phyloP scores from a whole-genome alignment of 2,888 invertebrate genomes.

The Pristionchus japonicus region DNA sequence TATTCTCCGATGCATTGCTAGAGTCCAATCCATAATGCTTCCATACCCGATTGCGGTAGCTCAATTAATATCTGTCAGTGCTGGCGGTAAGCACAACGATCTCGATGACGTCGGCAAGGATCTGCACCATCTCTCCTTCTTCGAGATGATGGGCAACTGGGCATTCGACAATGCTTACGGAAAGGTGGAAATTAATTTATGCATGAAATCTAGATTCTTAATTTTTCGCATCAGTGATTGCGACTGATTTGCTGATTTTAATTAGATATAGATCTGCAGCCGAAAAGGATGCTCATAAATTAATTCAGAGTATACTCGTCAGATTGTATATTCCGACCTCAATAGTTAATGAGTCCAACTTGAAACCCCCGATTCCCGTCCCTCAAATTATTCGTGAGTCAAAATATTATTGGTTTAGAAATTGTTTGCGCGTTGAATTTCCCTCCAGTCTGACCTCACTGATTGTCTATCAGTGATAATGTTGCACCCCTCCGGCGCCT shows the following conservation, averaged over 20 bases:
- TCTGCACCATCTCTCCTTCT: slow-evolving; percentile 99
- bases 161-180: slow-evolving; percentile 97
- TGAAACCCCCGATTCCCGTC: neutral
- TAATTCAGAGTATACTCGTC: no score
- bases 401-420: neutral
- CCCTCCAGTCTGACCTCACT: neutral
- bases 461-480: neutral
- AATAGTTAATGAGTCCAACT: no score
- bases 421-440: neutral
- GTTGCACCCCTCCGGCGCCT: slow-evolving; percentile 26
- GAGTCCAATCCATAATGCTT: neutral
- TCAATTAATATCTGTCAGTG: slow-evolving; percentile 12
- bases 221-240: no score
- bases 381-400: neutral
- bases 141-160: slow-evolving; percentile 99
- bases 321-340: no score
- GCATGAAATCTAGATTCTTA: no score
- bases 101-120: slow-evolving; percentile 99
- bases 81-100: slow-evolving; percentile 98
- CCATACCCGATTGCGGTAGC: neutral
- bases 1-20: no score
- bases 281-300: neutral
- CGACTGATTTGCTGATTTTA: no score
- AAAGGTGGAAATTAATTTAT: no score
- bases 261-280: no score